Evolutionary conservation across 37 sponge, comb jelly and placozoan species (phyloP).

Genomic region (Petrosia ficiformis): DNA sequence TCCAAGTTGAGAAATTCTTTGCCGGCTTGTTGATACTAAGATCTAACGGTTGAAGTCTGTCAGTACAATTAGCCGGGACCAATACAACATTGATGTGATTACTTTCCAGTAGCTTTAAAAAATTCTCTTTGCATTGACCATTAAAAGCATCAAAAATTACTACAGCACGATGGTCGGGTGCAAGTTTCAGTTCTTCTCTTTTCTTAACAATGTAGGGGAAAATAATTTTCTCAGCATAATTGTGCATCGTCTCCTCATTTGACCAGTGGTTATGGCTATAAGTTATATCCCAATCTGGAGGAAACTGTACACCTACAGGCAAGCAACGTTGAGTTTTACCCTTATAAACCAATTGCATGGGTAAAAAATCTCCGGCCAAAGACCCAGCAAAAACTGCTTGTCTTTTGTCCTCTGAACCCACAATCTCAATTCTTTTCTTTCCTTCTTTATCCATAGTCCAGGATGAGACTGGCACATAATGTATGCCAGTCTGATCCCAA

Average conservation of each 20-base stretch:
- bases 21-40: conserved; percentile 36
- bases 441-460: conserved; percentile 44
- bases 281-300: conserved; percentile 33
- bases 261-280: conserved; percentile 29
- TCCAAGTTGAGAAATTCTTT: conserved; percentile 1
- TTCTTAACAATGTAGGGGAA: conserved; percentile 9
- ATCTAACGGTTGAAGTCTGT: conserved; percentile 23
- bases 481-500: conserved; percentile 48
- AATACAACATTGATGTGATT: not conserved
- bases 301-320: not conserved
- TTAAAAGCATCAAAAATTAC: not conserved
- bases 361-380: conserved; percentile 31
- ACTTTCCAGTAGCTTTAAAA: not conserved
- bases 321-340: conserved; percentile 38
- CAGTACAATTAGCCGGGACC: conserved; percentile 22
- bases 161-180: conserved; percentile 10
- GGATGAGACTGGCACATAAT: conserved; percentile 36
- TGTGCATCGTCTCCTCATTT: conserved; percentile 23
- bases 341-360: conserved; percentile 40
- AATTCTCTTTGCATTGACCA: not conserved
- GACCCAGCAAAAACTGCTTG: conserved; percentile 40
- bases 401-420: conserved; percentile 27
- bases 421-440: conserved; percentile 34
- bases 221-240: conserved; percentile 22
- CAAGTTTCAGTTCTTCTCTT: conserved; percentile 12